These are phyloP conservation scores for Lucinisca nassula DNA, from an alignment of 2,888 invertebrate species.

Conservation along the genomic window DNA sequence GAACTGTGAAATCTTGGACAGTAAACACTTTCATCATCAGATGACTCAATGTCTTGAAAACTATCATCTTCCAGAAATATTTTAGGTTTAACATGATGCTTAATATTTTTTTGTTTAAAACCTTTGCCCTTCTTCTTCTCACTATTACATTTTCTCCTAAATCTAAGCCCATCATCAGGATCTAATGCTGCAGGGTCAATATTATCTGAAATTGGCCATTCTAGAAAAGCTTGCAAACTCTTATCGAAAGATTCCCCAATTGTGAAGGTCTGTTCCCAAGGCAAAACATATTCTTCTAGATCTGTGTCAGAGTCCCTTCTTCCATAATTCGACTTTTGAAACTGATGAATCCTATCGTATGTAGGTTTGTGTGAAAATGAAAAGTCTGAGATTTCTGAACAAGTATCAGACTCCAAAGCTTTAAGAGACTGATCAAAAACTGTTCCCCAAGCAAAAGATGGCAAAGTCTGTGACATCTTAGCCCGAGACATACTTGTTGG, in stretches of 20 bases:
- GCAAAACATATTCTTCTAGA: constrained; percentile 41
- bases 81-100: not conserved
- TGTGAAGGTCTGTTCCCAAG: constrained; percentile 36
- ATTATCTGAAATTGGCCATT: constrained; percentile 47
- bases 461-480: not conserved
- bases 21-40: constrained; percentile 9
- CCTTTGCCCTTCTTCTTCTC: not conserved
- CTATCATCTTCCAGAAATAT: not conserved
- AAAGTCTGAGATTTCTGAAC: constrained; percentile 62
- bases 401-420: constrained; percentile 64
- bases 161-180: not conserved
- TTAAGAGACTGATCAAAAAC: constrained; percentile 57
- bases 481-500: constrained; percentile 58
- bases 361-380: constrained; percentile 12
- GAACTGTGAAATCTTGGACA: not conserved
- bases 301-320: constrained; percentile 37
- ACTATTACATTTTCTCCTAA: not conserved
- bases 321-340: constrained; percentile 54
- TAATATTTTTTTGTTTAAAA: not conserved
- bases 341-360: constrained; percentile 13
- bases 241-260: constrained; percentile 51
- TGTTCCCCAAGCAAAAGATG: constrained; percentile 5
- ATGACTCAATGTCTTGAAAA: not conserved
- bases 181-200: not conserved
- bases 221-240: constrained; percentile 61